A percentile compares a stretch with the other conserved stretches of the same genome.
Evolutionary conservation across 1,140 invertebrate genomes (phyloP).

Genomic region (Eciton burchellii): DNA sequence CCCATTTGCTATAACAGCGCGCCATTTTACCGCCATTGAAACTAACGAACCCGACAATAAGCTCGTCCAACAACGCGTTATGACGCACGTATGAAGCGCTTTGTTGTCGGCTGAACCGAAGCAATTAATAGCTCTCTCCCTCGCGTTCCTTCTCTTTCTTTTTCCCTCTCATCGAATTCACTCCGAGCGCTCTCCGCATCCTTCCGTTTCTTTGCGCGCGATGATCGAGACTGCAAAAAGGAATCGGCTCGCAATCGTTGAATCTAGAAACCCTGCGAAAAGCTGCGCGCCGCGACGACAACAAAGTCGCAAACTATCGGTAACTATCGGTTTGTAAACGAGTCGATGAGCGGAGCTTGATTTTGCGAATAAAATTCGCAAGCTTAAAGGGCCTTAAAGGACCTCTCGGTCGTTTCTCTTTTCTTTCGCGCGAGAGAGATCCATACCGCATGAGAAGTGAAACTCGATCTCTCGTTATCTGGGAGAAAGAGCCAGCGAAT

Average conservation of each 20-base stretch:
- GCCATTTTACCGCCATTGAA: conserved; percentile 57
- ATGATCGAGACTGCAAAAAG: not conserved
- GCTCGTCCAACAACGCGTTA: conserved; percentile 52
- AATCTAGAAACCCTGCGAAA: not conserved
- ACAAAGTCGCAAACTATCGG: conserved; percentile 16
- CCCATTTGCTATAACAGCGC: conserved; percentile 3
- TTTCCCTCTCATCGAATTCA: conserved; percentile 4
- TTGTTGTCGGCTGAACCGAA: conserved; percentile 38
- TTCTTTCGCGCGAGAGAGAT: too few species aligned
- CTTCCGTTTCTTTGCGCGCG: not conserved
- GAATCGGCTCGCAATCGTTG: not conserved
- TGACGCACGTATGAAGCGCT: conserved; percentile 35
- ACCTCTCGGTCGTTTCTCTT: too few species aligned
- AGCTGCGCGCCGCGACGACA: not conserved
- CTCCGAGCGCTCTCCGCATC: conserved; percentile 1
- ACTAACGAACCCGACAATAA: conserved; percentile 50
- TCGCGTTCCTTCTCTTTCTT: not conserved
- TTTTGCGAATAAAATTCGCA: conserved; percentile 11
- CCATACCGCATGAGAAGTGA: not conserved
- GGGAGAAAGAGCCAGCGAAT: too few species aligned
- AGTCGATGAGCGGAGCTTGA: conserved; percentile 1
- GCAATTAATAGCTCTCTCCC: conserved; percentile 42
- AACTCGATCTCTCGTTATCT: too few species aligned
- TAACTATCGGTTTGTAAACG: not conserved
- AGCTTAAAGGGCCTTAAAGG: too few species aligned